A percentile compares a stretch with the other conserved stretches of the same genome.
Evolutionary conservation across 1,140 invertebrate genomes (phyloP).

Genomic region (Lutraria rhynchaena): DNA sequence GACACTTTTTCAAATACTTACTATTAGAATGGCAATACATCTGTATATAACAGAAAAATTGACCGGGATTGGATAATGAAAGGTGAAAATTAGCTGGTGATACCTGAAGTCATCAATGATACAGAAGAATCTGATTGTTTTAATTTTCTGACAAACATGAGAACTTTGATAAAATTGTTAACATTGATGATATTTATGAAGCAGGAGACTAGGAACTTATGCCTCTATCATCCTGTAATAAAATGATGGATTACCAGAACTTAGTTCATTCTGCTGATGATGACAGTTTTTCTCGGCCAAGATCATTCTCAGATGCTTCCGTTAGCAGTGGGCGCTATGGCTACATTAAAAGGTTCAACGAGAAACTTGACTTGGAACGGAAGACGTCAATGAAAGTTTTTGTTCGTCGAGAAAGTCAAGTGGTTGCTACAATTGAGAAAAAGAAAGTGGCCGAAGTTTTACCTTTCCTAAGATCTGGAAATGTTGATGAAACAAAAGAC

Average conservation of each 20-base stretch:
- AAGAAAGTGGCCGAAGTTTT: not conserved
- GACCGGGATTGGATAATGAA: slow-evolving; percentile 39
- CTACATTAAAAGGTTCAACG: slow-evolving; percentile 7
- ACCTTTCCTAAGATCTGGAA: too few relatives aligned
- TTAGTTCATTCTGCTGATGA: not conserved
- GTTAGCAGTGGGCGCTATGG: slow-evolving; percentile 32
- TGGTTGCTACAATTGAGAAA: not conserved
- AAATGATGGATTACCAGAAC: slow-evolving; percentile 29
- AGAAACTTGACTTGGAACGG: not conserved
- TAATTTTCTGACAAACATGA: too few relatives aligned
- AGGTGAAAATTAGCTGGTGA: too few relatives aligned
- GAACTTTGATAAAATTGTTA: not conserved
- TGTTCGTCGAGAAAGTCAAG: slow-evolving; percentile 39
- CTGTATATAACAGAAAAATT: too few relatives aligned
- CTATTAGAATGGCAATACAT: too few relatives aligned
- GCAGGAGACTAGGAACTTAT: slow-evolving; percentile 9
- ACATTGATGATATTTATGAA: too few relatives aligned
- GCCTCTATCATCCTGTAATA: slow-evolving; percentile 16
- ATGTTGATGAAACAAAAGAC: not conserved
- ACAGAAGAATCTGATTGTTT: too few relatives aligned
- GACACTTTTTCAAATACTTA: too few relatives aligned
- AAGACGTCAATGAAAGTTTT: slow-evolving; percentile 51
- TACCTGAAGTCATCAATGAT: too few relatives aligned
- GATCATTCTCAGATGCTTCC: slow-evolving; percentile 53
- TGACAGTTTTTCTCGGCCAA: slow-evolving; percentile 26